Percentiles rank a stretch among this genome's conserved stretches.
phyloP scores from a whole-genome alignment of 2,888 invertebrate genomes.

The Athalia circularis region DNA sequence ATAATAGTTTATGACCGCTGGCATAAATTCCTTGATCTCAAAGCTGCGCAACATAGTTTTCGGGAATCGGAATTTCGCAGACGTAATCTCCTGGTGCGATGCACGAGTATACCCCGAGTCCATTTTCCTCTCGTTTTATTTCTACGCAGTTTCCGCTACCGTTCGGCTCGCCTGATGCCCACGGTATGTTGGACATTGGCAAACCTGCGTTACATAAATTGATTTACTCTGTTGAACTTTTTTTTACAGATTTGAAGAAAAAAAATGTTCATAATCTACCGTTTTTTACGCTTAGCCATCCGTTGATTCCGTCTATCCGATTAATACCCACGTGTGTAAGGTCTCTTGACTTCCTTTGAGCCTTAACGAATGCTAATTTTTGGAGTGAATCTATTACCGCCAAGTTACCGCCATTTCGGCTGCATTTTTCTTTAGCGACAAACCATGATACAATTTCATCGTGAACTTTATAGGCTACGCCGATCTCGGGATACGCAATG shows the following conservation, averaged over 20 bases:
- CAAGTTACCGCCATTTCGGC: neutral
- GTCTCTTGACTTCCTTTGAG: neutral
- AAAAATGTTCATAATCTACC: neutral
- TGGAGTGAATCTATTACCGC: conserved; percentile 11
- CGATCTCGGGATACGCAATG: conserved; percentile 10
- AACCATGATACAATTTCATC: neutral
- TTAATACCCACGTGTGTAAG: neutral
- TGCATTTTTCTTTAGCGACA: conserved; percentile 3
- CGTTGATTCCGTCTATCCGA: neutral
- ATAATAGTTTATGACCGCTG: too few species aligned
- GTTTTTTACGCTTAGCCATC: conserved; percentile 10
- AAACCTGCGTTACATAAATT: neutral
- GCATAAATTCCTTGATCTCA: neutral
- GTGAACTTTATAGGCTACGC: conserved; percentile 19
- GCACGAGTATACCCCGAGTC: neutral
- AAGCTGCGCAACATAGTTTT: neutral
- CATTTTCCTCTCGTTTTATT: neutral
- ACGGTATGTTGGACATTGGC: conserved; percentile 1
- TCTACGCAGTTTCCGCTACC: neutral
- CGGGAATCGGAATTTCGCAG: conserved; percentile 9
- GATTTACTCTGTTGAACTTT: neutral
- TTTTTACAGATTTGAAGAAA: neutral
- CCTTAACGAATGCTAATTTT: neutral
- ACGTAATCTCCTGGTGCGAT: neutral
- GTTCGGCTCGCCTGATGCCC: neutral